These are phyloP conservation scores for Pelobates cultripes DNA, from an alignment of 2,797 vertebrate genomes.

Conservation along the genomic window DNA sequence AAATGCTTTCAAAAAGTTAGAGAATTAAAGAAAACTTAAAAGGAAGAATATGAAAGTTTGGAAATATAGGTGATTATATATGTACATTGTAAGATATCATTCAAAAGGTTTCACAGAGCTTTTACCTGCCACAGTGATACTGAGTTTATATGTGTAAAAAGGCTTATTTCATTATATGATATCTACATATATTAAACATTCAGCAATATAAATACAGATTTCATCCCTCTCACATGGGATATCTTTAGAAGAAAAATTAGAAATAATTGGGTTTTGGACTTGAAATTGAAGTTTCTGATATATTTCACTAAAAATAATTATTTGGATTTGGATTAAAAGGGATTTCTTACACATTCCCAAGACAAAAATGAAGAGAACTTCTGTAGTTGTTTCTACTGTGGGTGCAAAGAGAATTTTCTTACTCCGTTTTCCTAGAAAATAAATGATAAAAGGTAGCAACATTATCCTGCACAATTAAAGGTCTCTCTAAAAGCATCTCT, in stretches of 20 bases:
- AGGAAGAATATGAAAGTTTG: slow-evolving; percentile 19
- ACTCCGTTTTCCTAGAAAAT: background rate
- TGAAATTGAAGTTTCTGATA: slow-evolving; percentile 42
- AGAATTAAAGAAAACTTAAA: slow-evolving; percentile 9
- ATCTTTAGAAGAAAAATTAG: slow-evolving; percentile 38
- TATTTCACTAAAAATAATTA: slow-evolving; percentile 15
- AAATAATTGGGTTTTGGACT: slow-evolving; percentile 53
- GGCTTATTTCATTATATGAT: slow-evolving; percentile 34
- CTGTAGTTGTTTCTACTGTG: background rate
- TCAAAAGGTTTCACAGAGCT: background rate
- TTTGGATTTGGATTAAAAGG: slow-evolving; percentile 11
- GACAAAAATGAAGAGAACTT: background rate
- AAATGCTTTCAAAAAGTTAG: slow-evolving; percentile 31
- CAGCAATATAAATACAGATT: slow-evolving; percentile 32
- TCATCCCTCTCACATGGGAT: slow-evolving; percentile 33
- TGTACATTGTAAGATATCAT: slow-evolving; percentile 4
- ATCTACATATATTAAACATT: slow-evolving; percentile 49
- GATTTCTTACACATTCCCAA: background rate
- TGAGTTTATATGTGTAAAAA: slow-evolving; percentile 42
- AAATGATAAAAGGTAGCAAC: background rate
- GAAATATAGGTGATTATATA: slow-evolving; percentile 3
- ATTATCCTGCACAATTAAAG: slow-evolving; percentile 2
- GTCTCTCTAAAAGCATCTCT: background rate
- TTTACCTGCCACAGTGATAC: slow-evolving; percentile 24
- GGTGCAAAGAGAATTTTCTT: background rate